These are phyloP conservation scores for Turritopsis dohrnii DNA, from an alignment of 30 jellyfish, hydroid and myxozoan genomes.

Conservation along the genomic window DNA sequence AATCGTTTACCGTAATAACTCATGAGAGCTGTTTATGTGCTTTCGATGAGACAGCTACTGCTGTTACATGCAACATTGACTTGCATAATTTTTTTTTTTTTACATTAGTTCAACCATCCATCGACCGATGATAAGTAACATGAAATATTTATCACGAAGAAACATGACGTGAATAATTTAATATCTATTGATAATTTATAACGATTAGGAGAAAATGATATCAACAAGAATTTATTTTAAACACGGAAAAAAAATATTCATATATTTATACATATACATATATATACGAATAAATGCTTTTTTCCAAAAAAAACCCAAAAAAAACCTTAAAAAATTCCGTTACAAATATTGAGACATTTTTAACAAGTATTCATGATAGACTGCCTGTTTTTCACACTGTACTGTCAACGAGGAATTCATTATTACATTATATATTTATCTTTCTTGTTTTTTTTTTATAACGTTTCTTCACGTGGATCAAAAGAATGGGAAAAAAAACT, in stretches of 20 bases:
- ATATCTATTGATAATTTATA: conserved; percentile 7
- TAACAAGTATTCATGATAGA: no score
- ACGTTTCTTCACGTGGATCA: no score
- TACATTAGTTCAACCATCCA: background rate
- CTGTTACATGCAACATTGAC: background rate
- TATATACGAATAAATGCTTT: no score
- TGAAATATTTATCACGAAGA: background rate
- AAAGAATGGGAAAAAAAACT: background rate
- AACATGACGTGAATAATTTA: conserved; percentile 9
- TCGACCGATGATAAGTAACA: background rate
- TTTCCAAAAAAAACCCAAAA: background rate
- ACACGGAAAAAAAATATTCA: background rate
- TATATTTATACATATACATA: no score
- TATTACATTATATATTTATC: no score
- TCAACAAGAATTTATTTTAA: background rate
- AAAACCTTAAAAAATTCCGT: background rate
- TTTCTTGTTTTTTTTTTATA: background rate
- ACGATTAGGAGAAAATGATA: background rate
- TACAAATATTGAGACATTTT: no score
- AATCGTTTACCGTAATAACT: background rate
- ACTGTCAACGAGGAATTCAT: background rate
- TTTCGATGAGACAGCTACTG: no score
- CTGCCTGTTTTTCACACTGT: no score
- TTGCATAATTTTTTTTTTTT: background rate
- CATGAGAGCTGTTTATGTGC: background rate